These are phyloP conservation scores for Maconellicoccus hirsutus DNA, from an alignment of 1,140 invertebrate species.

Conservation along the genomic window DNA sequence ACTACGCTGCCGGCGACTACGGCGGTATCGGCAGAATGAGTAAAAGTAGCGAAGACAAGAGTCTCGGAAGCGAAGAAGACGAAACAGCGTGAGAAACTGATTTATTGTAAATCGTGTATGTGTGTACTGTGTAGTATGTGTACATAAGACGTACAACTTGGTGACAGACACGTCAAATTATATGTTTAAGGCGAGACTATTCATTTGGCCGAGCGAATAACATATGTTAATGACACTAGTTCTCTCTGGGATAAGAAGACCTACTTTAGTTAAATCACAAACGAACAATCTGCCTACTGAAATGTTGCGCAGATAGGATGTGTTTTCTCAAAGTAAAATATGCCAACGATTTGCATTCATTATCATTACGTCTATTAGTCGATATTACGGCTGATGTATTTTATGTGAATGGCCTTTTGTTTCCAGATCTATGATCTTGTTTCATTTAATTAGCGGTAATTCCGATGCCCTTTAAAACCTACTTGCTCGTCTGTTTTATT, in stretches of 20 bases:
- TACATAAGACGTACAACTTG: slow-evolving; percentile 9
- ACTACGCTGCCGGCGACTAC: no score
- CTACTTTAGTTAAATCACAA: slow-evolving; percentile 18
- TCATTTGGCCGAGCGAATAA: slow-evolving; percentile 17
- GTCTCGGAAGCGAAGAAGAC: neutral
- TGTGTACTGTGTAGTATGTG: no score
- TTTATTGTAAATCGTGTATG: neutral
- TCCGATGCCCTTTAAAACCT: slow-evolving; percentile 10
- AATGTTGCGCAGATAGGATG: neutral
- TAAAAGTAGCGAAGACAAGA: neutral
- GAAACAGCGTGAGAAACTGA: slow-evolving; percentile 15
- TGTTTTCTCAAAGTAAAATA: slow-evolving; percentile 6
- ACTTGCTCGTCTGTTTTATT: neutral
- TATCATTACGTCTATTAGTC: slow-evolving; percentile 20
- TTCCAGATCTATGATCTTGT: slow-evolving; percentile 20
- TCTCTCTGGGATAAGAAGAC: neutral
- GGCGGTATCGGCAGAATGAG: neutral
- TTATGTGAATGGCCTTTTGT: slow-evolving; percentile 18
- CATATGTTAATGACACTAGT: slow-evolving; percentile 17
- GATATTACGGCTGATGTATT: slow-evolving; percentile 16
- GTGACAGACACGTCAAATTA: slow-evolving; percentile 16
- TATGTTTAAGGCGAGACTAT: slow-evolving; percentile 14
- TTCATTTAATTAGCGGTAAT: slow-evolving; percentile 20
- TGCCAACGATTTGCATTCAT: slow-evolving; percentile 17
- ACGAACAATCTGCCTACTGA: slow-evolving; percentile 5